These are phyloP conservation scores for Pheosia gnoma DNA, from an alignment of 2,888 invertebrate genomes.

Conservation along the genomic window DNA sequence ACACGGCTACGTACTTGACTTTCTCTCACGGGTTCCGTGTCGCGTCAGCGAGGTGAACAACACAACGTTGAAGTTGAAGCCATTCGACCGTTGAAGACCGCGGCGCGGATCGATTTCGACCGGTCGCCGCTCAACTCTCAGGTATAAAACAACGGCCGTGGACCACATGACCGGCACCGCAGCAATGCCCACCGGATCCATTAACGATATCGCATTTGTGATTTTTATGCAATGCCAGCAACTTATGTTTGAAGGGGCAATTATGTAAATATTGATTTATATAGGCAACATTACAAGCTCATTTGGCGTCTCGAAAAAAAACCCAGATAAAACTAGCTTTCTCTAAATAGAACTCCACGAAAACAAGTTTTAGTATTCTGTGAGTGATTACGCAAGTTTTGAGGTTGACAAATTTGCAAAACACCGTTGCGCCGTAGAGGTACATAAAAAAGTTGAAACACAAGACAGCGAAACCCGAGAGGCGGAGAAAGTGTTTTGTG, in stretches of 20 bases:
- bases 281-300: constrained; percentile 49
- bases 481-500: constrained; percentile 64
- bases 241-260: constrained; percentile 27
- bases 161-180: constrained; percentile 50
- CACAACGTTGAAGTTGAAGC: constrained; percentile 68
- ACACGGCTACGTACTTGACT: constrained; percentile 75
- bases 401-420: constrained; percentile 68
- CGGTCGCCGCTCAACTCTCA: constrained; percentile 57
- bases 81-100: constrained; percentile 71
- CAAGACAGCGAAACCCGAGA: constrained; percentile 54
- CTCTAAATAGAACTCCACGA: constrained; percentile 62
- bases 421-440: constrained; percentile 33
- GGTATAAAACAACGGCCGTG: constrained; percentile 58
- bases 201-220: constrained; percentile 31
- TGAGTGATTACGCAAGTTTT: constrained; percentile 67
- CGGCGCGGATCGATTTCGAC: constrained; percentile 72
- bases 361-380: constrained; percentile 65
- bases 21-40: constrained; percentile 78
- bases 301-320: constrained; percentile 53
- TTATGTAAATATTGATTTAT: constrained; percentile 40
- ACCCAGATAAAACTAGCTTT: constrained; percentile 57
- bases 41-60: constrained; percentile 77
- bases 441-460: constrained; percentile 64
- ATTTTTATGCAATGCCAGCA: constrained; percentile 36
- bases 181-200: constrained; percentile 34